Conservation (phyloP, 2,888 invertebrate genomes). For the Isoperla grammatica region DNA sequence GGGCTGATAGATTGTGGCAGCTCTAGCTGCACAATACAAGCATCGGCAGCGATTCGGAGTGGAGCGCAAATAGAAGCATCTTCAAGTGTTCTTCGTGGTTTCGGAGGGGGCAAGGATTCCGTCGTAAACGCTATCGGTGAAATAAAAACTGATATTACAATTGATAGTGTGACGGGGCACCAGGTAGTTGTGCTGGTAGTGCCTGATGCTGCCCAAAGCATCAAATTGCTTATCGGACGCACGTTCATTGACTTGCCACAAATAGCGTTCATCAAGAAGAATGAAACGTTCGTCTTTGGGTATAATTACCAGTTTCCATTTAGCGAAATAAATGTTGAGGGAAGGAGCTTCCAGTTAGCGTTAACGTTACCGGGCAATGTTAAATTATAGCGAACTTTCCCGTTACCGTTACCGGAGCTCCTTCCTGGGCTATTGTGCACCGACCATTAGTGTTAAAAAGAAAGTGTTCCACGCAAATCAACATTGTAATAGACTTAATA, state of each 20-base stretch:
- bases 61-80: not conserved
- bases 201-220: not conserved
- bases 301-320: not conserved
- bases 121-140: not conserved
- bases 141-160: not conserved
- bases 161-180: not conserved
- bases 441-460: no score
- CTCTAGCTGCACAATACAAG: slow-evolving; percentile 6
- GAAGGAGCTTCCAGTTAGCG: no score
- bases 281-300: not conserved
- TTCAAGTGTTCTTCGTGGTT: not conserved
- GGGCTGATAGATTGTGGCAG: slow-evolving; percentile 3
- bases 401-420: no score
- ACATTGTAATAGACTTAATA: no score
- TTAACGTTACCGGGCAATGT: no score
- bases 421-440: no score
- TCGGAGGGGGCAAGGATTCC: not conserved
- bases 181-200: not conserved
- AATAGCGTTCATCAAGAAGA: not conserved
- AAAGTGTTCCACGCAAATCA: no score
- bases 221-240: not conserved
- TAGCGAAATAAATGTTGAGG: not conserved
- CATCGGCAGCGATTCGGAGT: not conserved
- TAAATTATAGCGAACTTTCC: no score
- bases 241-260: not conserved